These are phyloP conservation scores for Cladopsammia gracilis DNA, from an alignment of 64 coral and sea anemone genomes.

Conservation along the genomic window DNA sequence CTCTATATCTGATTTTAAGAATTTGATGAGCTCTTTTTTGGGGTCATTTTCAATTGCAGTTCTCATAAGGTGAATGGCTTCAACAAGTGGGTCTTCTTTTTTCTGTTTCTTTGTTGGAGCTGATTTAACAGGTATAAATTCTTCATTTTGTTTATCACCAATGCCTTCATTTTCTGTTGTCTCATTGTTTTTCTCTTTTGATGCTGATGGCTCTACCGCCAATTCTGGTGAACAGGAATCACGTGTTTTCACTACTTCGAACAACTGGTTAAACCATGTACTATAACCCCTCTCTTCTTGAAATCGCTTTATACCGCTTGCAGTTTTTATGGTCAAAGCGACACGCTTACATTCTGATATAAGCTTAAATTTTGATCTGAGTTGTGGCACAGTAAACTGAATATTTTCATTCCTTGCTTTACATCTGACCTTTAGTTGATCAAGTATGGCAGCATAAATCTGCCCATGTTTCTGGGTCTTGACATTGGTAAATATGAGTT, in stretches of 20 bases:
- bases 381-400: constrained; percentile 31
- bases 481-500: constrained; percentile 9
- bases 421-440: not conserved
- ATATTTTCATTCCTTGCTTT: not conserved
- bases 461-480: not conserved
- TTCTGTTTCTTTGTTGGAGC: constrained; percentile 56
- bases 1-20: constrained; percentile 79
- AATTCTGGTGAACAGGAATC: constrained; percentile 53
- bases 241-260: constrained; percentile 62
- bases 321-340: constrained; percentile 53
- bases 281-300: constrained; percentile 46
- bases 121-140: constrained; percentile 68
- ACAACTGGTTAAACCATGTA: constrained; percentile 61
- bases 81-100: constrained; percentile 67
- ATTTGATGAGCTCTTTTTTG: constrained; percentile 74
- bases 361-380: constrained; percentile 53
- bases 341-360: constrained; percentile 44
- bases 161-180: constrained; percentile 26
- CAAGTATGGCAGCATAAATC: not conserved
- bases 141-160: not conserved
- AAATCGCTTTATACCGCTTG: constrained; percentile 46
- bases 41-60: constrained; percentile 67
- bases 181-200: constrained; percentile 2
- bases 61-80: constrained; percentile 54
- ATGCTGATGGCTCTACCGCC: constrained; percentile 60